Evolutionary conservation across 2,113 vertebrate species (phyloP).

Genomic region (Neopipo cinnamomea): DNA sequence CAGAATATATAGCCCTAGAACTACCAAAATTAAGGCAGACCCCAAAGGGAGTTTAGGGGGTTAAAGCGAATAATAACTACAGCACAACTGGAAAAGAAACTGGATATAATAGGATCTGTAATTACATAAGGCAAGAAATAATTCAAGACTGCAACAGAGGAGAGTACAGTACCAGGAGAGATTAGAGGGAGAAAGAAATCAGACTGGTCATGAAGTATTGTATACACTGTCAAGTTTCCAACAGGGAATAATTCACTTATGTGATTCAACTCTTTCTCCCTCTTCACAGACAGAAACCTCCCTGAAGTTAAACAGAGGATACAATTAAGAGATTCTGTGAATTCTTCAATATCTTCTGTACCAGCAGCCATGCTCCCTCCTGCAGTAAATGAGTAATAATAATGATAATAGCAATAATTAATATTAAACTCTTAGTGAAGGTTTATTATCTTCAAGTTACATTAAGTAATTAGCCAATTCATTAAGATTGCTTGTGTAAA

Average conservation of each 20-base stretch:
- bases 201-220: not conserved
- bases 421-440: slow-evolving; percentile 24
- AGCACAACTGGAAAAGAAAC: not conserved
- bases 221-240: not conserved
- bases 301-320: slow-evolving; percentile 34
- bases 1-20: not conserved
- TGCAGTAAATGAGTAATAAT: slow-evolving; percentile 37
- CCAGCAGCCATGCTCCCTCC: not conserved
- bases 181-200: not conserved
- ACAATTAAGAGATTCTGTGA: slow-evolving; percentile 18
- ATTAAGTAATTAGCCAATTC: slow-evolving; percentile 48
- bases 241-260: slow-evolving; percentile 37
- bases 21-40: not conserved
- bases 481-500: slow-evolving; percentile 23
- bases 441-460: slow-evolving; percentile 49
- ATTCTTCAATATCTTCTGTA: not conserved
- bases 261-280: slow-evolving; percentile 5
- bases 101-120: not conserved
- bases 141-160: not conserved
- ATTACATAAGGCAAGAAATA: slow-evolving; percentile 45
- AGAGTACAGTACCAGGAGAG: slow-evolving; percentile 34
- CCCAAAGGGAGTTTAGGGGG: not conserved
- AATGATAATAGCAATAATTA: slow-evolving; percentile 46
- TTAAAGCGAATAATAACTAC: slow-evolving; percentile 33
- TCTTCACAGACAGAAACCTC: slow-evolving; percentile 38